Evolutionary conservation across 1,140 invertebrate genomes (phyloP), one percentile per base, ranked within the genome.

Genomic region (Bemisia tabaci): DNA sequence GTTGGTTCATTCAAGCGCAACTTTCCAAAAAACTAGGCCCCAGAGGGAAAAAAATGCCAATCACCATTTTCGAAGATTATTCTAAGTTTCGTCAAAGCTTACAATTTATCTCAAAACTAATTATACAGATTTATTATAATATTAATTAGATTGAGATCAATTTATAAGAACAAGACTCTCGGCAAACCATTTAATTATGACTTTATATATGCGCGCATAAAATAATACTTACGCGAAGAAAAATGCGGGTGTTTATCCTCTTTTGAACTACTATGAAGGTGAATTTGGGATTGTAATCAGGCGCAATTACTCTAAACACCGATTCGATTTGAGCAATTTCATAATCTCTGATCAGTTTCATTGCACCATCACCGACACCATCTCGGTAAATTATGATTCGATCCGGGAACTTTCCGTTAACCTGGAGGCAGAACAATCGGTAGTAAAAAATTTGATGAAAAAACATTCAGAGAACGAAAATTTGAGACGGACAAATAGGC

Each of bases 361-460:
- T 79, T 74, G 94, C 90, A 0, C 92, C 91, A 69, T 95, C 91
- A 0, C 91, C 89, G 0, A 92, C 89, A 22, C 89, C 89, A 73
- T 92, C 90, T 1, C 90, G 79, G 73, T 87, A 93, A 27, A 90
- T 81, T 0, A 90, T 73, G 21, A 91, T 86, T 0, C 79, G 75
- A 0, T 74, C 72, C 0, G 85, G 85, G 1, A 85, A 72, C 0
- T 48, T 26, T 68, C 77, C 74, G 60, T 85, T 84, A 0, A 71
- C 60, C 17, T 79, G 73, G 62, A 65, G 61, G 5, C 33, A 48
- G 5, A 48, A 48, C 33, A 48, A 48, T n/a, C n/a, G 24, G 59
- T 12, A 62, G 9, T 12, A 66, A 25, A 23, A 66, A 2, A 63
- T 65, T 58, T 5, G 12, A 2, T 26, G 1, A 21, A 60, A 12